Evolutionary conservation across 35 echinoderm and acorn worm genomes (phyloP).

Genomic region (Anneissia japonica): DNA sequence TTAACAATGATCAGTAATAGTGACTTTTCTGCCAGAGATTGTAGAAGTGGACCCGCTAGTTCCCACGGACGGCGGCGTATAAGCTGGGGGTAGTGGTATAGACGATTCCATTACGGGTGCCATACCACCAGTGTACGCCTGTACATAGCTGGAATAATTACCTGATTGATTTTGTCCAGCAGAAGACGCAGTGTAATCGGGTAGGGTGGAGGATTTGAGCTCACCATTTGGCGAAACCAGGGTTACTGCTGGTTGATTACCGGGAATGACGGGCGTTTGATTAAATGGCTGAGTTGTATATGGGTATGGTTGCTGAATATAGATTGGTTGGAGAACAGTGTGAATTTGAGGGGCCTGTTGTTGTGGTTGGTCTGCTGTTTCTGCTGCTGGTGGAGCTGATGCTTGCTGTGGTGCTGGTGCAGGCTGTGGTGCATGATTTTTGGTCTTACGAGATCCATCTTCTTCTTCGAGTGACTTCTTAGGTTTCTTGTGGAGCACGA

Average conservation of each 20-base stretch:
- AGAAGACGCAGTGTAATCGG: too few species aligned
- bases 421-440: not conserved
- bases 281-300: too few species aligned
- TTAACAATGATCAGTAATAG: not conserved
- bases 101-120: not conserved
- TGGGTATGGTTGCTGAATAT: not conserved
- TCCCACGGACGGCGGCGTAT: not conserved
- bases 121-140: not conserved
- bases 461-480: not conserved
- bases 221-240: not conserved
- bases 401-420: not conserved
- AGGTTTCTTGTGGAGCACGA: not conserved
- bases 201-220: not conserved
- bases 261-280: not conserved
- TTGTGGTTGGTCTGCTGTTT: too few species aligned
- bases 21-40: too few species aligned
- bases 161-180: not conserved
- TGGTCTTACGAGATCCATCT: not conserved
- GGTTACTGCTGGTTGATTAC: not conserved
- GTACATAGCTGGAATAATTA: not conserved
- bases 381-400: not conserved
- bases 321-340: not conserved
- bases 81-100: not conserved
- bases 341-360: not conserved
- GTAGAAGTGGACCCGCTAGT: too few species aligned